Evolutionary conservation across 2,113 vertebrate species (phyloP).

Genomic region (Xenus cinereus): DNA sequence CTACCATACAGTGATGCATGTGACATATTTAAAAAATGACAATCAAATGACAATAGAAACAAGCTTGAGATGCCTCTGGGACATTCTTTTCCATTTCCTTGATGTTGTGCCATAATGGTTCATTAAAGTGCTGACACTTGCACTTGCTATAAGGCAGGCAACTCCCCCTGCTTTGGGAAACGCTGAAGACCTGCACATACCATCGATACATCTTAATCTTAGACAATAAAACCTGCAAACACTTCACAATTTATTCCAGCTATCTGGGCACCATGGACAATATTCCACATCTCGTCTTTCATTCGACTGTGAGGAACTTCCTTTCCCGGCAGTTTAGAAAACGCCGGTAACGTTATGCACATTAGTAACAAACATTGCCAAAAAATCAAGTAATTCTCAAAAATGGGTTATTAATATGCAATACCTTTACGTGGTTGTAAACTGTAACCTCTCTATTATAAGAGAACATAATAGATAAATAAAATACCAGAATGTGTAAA

Average conservation of each 20-base stretch:
- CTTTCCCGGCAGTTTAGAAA: background rate
- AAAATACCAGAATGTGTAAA: background rate
- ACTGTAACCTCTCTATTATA: background rate
- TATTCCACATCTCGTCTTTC: background rate
- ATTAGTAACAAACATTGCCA: background rate
- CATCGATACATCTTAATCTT: background rate
- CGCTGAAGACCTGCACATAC: background rate
- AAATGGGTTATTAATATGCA: background rate
- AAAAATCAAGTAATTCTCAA: background rate
- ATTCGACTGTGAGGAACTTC: background rate
- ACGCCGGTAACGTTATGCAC: accelerated
- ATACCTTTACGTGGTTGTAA: background rate
- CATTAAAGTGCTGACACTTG: background rate
- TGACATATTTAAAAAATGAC: background rate
- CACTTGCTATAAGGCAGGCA: background rate
- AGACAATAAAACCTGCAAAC: background rate
- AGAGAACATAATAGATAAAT: background rate
- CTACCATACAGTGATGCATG: background rate
- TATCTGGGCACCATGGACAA: background rate
- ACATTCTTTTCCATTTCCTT: background rate
- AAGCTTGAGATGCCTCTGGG: background rate
- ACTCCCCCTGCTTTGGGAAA: background rate
- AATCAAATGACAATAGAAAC: background rate
- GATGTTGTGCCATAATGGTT: background rate
- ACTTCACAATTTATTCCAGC: background rate